phyloP scores from a whole-genome alignment of 2,113 vertebrate genomes.

The Petrocephalus zakoni region DNA sequence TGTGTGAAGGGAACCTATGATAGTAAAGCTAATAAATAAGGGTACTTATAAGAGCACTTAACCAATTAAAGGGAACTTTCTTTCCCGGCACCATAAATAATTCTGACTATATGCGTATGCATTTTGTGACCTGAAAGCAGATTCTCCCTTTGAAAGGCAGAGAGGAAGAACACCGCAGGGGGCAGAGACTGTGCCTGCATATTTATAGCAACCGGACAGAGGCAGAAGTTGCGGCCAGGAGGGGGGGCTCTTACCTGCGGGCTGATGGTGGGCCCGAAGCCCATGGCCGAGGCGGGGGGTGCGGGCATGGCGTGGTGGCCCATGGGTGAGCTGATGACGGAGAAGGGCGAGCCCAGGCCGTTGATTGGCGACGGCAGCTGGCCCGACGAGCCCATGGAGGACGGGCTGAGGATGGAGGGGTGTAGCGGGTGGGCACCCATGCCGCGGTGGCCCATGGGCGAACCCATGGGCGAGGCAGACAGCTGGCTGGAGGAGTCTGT shows the following conservation, averaged over 20 bases:
- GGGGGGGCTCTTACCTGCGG: conserved; percentile 64
- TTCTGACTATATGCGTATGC: neutral
- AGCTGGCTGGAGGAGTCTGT: conserved; percentile 74
- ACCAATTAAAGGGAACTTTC: neutral
- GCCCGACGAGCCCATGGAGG: conserved; percentile 62
- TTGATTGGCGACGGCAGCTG: conserved; percentile 77
- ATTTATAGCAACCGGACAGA: neutral
- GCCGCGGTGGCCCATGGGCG: conserved; percentile 57
- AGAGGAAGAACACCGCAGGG: neutral
- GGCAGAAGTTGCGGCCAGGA: neutral
- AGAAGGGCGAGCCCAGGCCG: conserved; percentile 74
- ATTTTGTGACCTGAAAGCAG: conserved; percentile 4
- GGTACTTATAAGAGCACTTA: neutral
- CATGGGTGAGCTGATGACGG: conserved; percentile 75
- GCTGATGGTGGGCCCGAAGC: conserved; percentile 64
- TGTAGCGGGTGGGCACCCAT: conserved; percentile 62
- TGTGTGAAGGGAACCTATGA: neutral
- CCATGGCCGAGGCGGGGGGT: conserved; percentile 62
- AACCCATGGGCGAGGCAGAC: conserved; percentile 62
- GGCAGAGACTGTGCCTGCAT: neutral
- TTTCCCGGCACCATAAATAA: neutral
- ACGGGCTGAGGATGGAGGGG: conserved; percentile 47
- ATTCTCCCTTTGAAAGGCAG: conserved; percentile 2
- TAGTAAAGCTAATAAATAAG: neutral
- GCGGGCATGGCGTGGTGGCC: conserved; percentile 71